Evolutionary conservation across 2,113 vertebrate species (phyloP).

Genomic region (Tychaedon coryphoeus): DNA sequence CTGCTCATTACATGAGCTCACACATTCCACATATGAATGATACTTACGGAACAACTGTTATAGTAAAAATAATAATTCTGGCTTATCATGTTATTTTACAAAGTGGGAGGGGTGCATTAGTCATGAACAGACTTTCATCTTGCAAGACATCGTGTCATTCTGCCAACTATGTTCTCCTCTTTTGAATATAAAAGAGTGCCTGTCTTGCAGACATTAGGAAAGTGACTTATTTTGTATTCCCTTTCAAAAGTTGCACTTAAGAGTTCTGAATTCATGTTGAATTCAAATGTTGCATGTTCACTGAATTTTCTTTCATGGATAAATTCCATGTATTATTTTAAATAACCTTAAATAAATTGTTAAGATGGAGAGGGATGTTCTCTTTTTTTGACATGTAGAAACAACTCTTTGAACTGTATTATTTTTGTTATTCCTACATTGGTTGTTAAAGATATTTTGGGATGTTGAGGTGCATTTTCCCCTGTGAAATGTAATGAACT

Average conservation of each 20-base stretch:
- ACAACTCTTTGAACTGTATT: background rate
- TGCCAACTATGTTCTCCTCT: background rate
- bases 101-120: background rate
- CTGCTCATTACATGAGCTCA: background rate
- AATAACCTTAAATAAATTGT: background rate
- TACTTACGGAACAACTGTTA: background rate
- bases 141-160: background rate
- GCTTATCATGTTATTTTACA: background rate
- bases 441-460: background rate
- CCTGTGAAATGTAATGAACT: background rate
- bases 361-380: background rate
- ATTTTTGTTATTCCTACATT: background rate
- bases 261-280: background rate
- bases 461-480: background rate
- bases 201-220: background rate
- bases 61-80: background rate
- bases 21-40: background rate
- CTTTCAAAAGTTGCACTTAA: background rate
- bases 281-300: background rate
- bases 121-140: background rate
- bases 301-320: background rate
- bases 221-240: background rate
- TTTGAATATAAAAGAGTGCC: background rate
- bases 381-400: background rate
- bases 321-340: background rate